Evolutionary conservation across 2,888 invertebrate genomes (phyloP).

Genomic region (Cephus sareptanus): DNA sequence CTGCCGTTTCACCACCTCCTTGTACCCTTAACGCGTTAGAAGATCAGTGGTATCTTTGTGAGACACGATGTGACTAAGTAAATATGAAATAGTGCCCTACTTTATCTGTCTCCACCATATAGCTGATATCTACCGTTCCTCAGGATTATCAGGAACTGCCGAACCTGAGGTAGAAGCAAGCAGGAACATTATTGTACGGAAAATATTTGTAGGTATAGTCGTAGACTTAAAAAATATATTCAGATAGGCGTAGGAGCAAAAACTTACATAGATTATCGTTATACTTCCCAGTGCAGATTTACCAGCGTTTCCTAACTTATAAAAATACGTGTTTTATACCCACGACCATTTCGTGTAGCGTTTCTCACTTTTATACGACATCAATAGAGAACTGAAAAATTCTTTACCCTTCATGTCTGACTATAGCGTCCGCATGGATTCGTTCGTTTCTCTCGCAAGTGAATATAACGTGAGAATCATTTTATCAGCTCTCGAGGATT

Average conservation of each 20-base stretch:
- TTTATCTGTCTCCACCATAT: slow-evolving; percentile 24
- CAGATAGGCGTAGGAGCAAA: no score
- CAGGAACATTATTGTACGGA: neutral
- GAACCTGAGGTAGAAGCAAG: neutral
- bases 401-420: neutral
- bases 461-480: slow-evolving; percentile 43
- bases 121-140: slow-evolving; percentile 18
- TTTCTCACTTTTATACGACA: neutral
- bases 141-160: slow-evolving; percentile 27
- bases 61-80: slow-evolving; percentile 33
- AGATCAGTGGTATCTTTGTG: slow-evolving; percentile 21
- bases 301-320: no score
- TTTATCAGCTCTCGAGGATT: slow-evolving; percentile 45
- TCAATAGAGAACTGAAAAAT: neutral
- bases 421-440: neutral
- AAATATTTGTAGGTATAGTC: neutral
- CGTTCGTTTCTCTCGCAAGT: slow-evolving; percentile 6
- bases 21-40: neutral
- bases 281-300: no score
- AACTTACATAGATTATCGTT: no score
- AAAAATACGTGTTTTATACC: no score
- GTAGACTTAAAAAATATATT: neutral
- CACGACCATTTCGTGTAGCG: neutral
- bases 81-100: slow-evolving; percentile 41
- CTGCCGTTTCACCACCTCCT: neutral